Base-by-base conservation (phyloP, 2,797 vertebrate genomes). In the Leuciscus waleckii region DNA sequence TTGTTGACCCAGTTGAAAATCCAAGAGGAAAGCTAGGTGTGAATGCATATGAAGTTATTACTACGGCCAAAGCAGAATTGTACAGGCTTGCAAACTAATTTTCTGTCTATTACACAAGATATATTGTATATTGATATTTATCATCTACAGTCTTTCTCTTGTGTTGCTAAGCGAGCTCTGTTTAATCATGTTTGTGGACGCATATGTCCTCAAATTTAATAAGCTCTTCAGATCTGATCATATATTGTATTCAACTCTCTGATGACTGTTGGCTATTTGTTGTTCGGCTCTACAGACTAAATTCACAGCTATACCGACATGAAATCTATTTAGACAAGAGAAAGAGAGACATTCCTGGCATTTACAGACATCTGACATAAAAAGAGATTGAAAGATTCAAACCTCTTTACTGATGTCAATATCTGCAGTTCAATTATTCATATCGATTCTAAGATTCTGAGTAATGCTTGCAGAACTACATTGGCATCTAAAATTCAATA, bases 231-330 rank as follows among this genome's bases (percentile, higher is more conserved):
- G 65, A 85, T 88, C 35, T 77, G 78, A 88, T 73, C 29, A 58
- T 63, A 61, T 85, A 74, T 51, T 84, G 88, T 86, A 89, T 92
- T 85, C 84, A 82, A 63, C 77, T 88, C 83, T 79, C 49, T n/a
- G 17, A 84, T 51, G 82, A 68, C 35, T 13, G 16, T 10, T 77
- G 46, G 17, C 74, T 77, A 35, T 69, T 70, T 73, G 19, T 26
- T 73, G 2, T 19, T 69, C 11, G 1, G 61, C 46, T 41, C n/a
- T 23, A 54, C 23, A 56, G 29, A 77, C 46, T 56, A 32, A 68
- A 84, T 23, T 84, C 35, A 41, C 63, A 68, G 61, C 23, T 56
- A 56, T 8, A 54, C 29, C 0, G n/a, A 35, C 19, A 23, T 1
- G 0, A 43, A 75, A 83, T 37, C 23, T 29, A 56, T 29, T 68